Evolutionary conservation across 2,113 vertebrate genomes (phyloP).

Genomic region (Misgurnus mizolepis): DNA sequence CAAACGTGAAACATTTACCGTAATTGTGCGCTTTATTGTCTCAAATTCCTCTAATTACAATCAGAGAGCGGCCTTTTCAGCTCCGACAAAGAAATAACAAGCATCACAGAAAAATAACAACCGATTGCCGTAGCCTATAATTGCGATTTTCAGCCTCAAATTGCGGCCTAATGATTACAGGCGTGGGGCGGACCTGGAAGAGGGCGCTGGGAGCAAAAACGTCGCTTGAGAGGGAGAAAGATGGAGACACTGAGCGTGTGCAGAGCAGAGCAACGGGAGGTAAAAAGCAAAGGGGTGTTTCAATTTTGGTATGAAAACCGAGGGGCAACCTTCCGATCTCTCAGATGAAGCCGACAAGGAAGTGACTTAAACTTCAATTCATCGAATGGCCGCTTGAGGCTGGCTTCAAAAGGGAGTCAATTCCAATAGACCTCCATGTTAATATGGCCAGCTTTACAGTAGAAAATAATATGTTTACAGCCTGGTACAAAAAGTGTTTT

Average conservation of each 20-base stretch:
- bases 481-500: too few species aligned
- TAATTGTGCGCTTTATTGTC: conserved; percentile 49
- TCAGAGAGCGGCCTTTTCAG: conserved; percentile 46
- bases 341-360: too few species aligned
- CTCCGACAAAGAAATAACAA: conserved; percentile 57
- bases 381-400: too few species aligned
- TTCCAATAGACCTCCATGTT: too few species aligned
- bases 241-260: background rate
- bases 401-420: too few species aligned
- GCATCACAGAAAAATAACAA: conserved; percentile 53
- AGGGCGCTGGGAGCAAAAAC: conserved; percentile 34
- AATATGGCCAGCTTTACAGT: too few species aligned
- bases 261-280: conserved; percentile 1
- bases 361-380: too few species aligned
- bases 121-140: conserved; percentile 57
- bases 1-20: conserved; percentile 46
- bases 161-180: conserved; percentile 63
- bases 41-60: conserved; percentile 59
- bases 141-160: conserved; percentile 65
- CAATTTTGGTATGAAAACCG: too few species aligned
- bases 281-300: conserved; percentile 8
- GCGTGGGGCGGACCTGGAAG: conserved; percentile 59
- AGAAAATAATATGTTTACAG: too few species aligned
- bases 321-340: too few species aligned
- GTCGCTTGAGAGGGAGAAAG: background rate